Evolutionary conservation across 2,797 vertebrate species (phyloP).

Genomic region (Champsocephalus esox): DNA sequence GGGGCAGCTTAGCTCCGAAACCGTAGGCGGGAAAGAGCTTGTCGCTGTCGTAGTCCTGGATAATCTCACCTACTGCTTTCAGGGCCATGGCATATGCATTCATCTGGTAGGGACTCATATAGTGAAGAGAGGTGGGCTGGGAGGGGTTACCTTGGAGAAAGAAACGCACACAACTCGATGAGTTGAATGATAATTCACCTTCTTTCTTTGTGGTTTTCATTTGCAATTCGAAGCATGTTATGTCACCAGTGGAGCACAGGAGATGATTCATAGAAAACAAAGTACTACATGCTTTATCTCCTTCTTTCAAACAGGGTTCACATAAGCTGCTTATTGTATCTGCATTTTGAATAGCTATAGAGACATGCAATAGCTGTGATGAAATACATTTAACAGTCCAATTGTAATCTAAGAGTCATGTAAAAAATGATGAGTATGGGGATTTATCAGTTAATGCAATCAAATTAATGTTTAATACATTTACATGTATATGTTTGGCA

Average conservation of each 20-base stretch:
- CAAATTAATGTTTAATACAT: background rate
- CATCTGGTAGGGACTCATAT: conserved; percentile 97
- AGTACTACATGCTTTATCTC: background rate
- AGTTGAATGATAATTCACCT: background rate
- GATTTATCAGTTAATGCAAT: conserved; percentile 12
- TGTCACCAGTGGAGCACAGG: background rate
- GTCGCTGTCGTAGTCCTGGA: conserved; percentile 99
- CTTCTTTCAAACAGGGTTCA: background rate
- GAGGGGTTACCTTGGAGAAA: conserved; percentile 86
- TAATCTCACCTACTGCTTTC: conserved; percentile 97
- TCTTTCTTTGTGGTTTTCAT: conserved; percentile 15
- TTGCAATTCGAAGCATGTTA: conserved; percentile 3
- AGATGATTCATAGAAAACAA: conserved; percentile 7
- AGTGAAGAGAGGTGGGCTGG: conserved; percentile 97
- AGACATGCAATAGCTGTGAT: background rate
- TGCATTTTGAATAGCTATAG: conserved; percentile 14
- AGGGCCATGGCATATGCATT: conserved; percentile 97
- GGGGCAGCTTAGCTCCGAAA: conserved; percentile 97
- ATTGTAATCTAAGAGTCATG: conserved; percentile 12
- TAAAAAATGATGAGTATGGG: conserved; percentile 15
- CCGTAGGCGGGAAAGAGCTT: conserved; percentile 98
- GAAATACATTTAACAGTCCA: background rate
- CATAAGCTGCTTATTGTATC: background rate
- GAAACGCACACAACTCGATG: background rate
- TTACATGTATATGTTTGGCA: background rate